Evolutionary conservation across 1,140 invertebrate genomes (phyloP), one percentile per base, ranked within the genome.

Genomic region (Sinonovacula constricta): DNA sequence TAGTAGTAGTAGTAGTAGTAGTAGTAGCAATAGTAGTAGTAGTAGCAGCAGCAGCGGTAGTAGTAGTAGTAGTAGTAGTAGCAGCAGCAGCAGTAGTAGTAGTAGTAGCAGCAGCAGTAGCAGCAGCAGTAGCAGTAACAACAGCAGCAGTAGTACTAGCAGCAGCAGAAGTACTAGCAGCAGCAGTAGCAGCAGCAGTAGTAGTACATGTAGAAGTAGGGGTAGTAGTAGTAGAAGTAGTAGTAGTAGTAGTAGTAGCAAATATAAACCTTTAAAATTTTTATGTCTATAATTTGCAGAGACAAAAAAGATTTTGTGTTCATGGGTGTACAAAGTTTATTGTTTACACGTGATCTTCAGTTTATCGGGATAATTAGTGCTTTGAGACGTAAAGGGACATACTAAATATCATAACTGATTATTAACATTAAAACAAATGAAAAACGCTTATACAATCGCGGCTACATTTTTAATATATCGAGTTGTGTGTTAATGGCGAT

Each of bases 1-100:
- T 22, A 74, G 59, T 51, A 67, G 70, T 31, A 74, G 59, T 45
- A 74, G 70, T 65, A 74, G 71, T 53, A 74, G 1, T 66, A 74
- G 62, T 69, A 45, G 60, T 68, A 60, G 60, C 67, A 45, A 60
- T 66, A 74, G 71, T 5, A 68, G 71, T 63, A 66, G 60, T 28
- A 36, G 60, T 51, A 67, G 59, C 45, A 65, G 71, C 2, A 56
- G 39, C 10, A 2, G 36, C 33, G 49, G 36, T 60, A 67, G 60
- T 66, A 67, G 71, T 31, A 66, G 60, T 51, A 66, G 56, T 51
- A 63, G 39, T 28, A 2, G 36, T 53, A 66, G 36, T 60, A 67
- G 60, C 51, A 67, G 71, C 28, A 66, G 60, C 30, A 66, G 56
- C 2, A 74, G 60, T 5, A 74, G 60, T 30, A 0, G 39, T 66